Evolutionary conservation across 2,113 vertebrate genomes (phyloP).

Genomic region (Prolemur simus): DNA sequence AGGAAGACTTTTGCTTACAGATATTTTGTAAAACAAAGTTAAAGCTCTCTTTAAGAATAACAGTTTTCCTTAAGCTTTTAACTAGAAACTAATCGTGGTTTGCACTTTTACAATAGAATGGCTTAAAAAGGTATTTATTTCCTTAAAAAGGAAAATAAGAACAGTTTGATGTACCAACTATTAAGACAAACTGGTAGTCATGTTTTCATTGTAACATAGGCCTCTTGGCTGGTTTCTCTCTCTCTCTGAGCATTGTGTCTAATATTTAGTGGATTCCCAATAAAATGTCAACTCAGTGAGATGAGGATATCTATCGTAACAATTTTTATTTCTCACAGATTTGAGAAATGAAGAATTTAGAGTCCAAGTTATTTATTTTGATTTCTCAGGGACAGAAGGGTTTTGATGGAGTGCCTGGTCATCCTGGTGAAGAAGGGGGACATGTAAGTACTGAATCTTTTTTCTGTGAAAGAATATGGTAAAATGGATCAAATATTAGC

Average conservation of each 20-base stretch:
- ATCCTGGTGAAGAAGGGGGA: slow-evolving; percentile 91
- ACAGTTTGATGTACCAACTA: background rate
- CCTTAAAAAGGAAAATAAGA: background rate
- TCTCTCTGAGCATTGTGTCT: background rate
- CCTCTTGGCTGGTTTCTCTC: background rate
- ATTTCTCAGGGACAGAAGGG: slow-evolving; percentile 86
- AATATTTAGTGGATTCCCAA: background rate
- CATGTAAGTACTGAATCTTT: slow-evolving; percentile 82
- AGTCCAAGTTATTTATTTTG: slow-evolving; percentile 7
- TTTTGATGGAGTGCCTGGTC: slow-evolving; percentile 83
- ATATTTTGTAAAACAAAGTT: background rate
- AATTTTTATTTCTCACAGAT: background rate
- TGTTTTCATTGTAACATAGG: background rate
- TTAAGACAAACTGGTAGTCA: background rate
- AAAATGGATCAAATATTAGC: background rate
- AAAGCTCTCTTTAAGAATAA: background rate
- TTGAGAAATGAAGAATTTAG: background rate
- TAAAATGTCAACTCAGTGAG: background rate
- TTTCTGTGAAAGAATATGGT: background rate
- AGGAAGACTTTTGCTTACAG: background rate
- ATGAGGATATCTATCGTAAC: background rate
- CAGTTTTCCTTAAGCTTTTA: background rate
- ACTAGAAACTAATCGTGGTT: background rate
- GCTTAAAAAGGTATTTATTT: background rate
- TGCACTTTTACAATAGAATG: background rate